A percentile compares a stretch with the other conserved stretches of the same genome.
phyloP scores from a whole-genome alignment of 2,888 invertebrate species.

The Ametastegia equiseti region DNA sequence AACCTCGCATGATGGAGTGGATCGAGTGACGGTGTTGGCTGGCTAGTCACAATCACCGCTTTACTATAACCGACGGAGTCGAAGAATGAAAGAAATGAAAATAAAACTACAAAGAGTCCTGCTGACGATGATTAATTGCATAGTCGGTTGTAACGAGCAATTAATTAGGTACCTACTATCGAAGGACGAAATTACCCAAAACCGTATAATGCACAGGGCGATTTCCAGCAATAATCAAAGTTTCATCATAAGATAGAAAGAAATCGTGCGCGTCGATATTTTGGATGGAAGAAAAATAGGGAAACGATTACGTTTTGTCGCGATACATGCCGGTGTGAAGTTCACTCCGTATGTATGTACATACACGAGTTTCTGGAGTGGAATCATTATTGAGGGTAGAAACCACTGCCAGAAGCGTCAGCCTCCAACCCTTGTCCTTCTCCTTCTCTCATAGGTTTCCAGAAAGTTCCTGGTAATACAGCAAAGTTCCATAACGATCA shows the following conservation, averaged over 20 bases:
- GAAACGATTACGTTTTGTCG: neutral
- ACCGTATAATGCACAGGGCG: neutral
- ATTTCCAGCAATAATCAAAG: neutral
- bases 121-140: constrained; percentile 65
- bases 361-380: neutral
- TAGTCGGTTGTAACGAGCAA: constrained; percentile 63
- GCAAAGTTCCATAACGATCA: constrained; percentile 43
- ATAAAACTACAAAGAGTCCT: constrained; percentile 53
- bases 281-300: neutral
- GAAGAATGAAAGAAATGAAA: constrained; percentile 31
- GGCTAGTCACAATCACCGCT: constrained; percentile 18
- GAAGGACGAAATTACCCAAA: neutral
- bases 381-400: constrained; percentile 16
- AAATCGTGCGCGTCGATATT: neutral
- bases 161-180: constrained; percentile 60
- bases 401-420: constrained; percentile 16
- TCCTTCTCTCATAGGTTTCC: neutral
- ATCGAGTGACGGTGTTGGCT: constrained; percentile 28
- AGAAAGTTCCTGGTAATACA: constrained; percentile 43
- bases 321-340: no score
- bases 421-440: neutral
- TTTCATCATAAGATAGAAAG: neutral
- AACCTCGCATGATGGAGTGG: constrained; percentile 67
- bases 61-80: neutral
- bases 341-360: no score